Conservation (phyloP, 2,888 invertebrate species). For the Phyto melanocephala region DNA sequence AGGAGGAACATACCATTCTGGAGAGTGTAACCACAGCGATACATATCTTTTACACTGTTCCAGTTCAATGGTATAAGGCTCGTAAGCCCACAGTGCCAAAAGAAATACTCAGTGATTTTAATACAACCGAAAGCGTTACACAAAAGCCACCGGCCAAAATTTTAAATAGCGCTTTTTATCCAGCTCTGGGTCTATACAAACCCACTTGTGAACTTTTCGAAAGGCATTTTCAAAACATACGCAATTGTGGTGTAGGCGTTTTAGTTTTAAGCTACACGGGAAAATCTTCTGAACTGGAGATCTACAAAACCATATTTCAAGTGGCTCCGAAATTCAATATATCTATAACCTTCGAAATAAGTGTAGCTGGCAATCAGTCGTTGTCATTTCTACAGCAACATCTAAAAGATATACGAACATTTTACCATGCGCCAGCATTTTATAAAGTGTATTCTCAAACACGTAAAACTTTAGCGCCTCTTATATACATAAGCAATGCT, state of each 20-base stretch:
- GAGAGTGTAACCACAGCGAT: conserved; percentile 73
- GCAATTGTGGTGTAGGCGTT: conserved; percentile 82
- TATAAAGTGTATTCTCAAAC: conserved; percentile 76
- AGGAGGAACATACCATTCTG: conserved; percentile 71
- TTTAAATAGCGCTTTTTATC: conserved; percentile 77
- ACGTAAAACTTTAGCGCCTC: conserved; percentile 78
- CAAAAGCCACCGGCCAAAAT: conserved; percentile 68
- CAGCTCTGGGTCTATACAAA: conserved; percentile 75
- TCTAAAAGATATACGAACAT: conserved; percentile 72
- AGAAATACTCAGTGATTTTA: conserved; percentile 61
- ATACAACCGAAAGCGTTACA: conserved; percentile 30
- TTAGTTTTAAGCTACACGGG: conserved; percentile 81
- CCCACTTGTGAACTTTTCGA: conserved; percentile 78
- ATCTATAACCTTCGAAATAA: conserved; percentile 82
- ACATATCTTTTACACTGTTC: conserved; percentile 78
- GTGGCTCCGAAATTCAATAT: conserved; percentile 79
- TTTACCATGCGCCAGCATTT: conserved; percentile 71
- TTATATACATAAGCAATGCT: conserved; percentile 84
- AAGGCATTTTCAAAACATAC: conserved; percentile 82
- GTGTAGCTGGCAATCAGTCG: conserved; percentile 81
- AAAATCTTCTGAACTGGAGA: conserved; percentile 72
- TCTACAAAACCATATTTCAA: conserved; percentile 78
- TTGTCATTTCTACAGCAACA: conserved; percentile 79
- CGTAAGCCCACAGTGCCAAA: conserved; percentile 68
- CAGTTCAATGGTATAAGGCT: conserved; percentile 77